phyloP scores from a whole-genome alignment of 2,888 invertebrate species.

The Epinotia demarniana region DNA sequence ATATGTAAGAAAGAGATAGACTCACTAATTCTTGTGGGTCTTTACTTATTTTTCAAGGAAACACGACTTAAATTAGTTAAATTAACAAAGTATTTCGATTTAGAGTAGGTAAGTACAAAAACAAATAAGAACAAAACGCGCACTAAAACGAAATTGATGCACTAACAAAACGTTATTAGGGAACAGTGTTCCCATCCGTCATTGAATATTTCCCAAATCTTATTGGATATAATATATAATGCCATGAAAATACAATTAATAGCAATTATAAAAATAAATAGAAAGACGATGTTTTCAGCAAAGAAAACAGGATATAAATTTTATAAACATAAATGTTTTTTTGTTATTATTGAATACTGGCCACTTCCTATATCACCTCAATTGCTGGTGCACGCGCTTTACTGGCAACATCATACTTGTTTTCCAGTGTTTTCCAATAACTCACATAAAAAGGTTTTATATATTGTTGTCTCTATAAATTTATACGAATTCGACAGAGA shows the following conservation, averaged over 20 bases:
- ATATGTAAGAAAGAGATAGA: too few species aligned
- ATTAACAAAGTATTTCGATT: background rate
- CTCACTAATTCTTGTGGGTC: too few species aligned
- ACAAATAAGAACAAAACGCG: slow-evolving; percentile 2
- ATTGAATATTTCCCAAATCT: background rate
- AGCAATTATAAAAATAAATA: background rate
- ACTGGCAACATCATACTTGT: slow-evolving; percentile 26
- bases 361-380: background rate
- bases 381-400: background rate
- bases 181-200: background rate
- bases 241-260: background rate
- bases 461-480: slow-evolving; percentile 57
- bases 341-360: background rate
- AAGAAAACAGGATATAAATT: background rate
- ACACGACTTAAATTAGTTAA: background rate
- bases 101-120: background rate
- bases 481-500: slow-evolving; percentile 44
- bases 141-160: slow-evolving; percentile 5
- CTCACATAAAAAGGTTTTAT: slow-evolving; percentile 51
- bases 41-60: too few species aligned
- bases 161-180: slow-evolving; percentile 21
- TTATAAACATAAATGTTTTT: background rate
- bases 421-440: slow-evolving; percentile 41
- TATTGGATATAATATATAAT: background rate
- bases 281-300: background rate